phyloP scores from a whole-genome alignment of 1,140 invertebrate genomes.

The Caerostris extrusa region DNA sequence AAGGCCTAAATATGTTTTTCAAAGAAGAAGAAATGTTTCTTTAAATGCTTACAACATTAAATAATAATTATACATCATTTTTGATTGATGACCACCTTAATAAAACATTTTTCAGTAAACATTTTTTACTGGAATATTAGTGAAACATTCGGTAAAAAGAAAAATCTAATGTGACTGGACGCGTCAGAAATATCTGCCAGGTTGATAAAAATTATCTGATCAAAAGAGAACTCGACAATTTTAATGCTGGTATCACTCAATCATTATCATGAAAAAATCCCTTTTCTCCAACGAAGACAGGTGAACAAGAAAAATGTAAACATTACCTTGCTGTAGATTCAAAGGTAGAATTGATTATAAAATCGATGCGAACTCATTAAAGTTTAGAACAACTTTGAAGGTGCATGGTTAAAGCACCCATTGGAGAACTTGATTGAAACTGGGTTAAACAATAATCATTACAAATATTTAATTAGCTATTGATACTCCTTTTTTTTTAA shows the following conservation, averaged over 20 bases:
- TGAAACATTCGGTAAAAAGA: neutral
- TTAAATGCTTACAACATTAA: neutral
- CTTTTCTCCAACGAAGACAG: constrained; percentile 22
- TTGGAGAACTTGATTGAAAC: neutral
- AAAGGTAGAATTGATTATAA: constrained; percentile 43
- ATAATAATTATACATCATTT: constrained; percentile 31
- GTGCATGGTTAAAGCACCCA: neutral
- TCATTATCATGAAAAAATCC: constrained; percentile 40
- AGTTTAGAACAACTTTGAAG: neutral
- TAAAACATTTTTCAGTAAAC: neutral
- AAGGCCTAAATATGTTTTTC: neutral
- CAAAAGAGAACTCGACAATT: constrained; percentile 40
- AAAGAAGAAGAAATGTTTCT: neutral
- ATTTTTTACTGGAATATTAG: constrained; percentile 16
- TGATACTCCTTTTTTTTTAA: neutral
- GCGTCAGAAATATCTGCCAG: neutral
- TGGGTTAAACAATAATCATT: neutral
- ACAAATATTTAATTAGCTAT: neutral
- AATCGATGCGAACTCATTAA: constrained; percentile 56
- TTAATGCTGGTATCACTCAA: constrained; percentile 46
- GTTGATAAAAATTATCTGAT: neutral
- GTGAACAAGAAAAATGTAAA: constrained; percentile 56
- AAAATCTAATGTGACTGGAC: neutral
- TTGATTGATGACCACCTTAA: constrained; percentile 47
- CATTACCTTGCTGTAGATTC: constrained; percentile 35